Evolutionary conservation across 2,888 invertebrate genomes (phyloP), one percentile per base, ranked within the genome.

Genomic region (Smittia aterrima): DNA sequence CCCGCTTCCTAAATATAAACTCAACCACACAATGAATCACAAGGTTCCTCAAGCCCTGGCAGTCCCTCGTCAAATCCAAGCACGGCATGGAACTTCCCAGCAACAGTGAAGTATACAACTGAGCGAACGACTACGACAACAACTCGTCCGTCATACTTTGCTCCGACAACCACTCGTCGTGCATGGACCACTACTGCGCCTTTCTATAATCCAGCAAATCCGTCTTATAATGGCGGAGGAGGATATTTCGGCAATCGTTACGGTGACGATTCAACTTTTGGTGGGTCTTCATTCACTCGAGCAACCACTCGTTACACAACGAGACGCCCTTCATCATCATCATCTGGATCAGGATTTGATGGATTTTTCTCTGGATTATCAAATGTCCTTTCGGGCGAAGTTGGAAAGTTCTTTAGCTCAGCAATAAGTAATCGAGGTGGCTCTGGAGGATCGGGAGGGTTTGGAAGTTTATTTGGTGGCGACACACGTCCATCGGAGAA

Each of bases 401-500:
- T 64, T 18, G 74, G 74, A 7, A 74, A 74, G 6, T 27, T 74
- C 1, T 9, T 74, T 20, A 1, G 1, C 16, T 16, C 16, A 16
- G 66, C 66, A n/a, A 62, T 74, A 18, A 66, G 47, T 18, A 62
- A 22, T 72, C 72, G 72, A 6, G 74, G 74, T 18, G 74, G 72
- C 1, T 53, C 54, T 13, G 16, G 72, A 11, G 13, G 27, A 2
- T 13, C n/a, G 1, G 71, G 71, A 4, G 71, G 71, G n/a, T 66
- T 66, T 16, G 71, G 71, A 54, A 41, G 41, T 58, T 24, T 72
- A 1, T 66, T 66, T 25, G 70, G 70, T 53, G 38, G 38, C n/a
- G 74, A 74, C 27, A 74, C 74, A n/a, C 64, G 74, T 13, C 74
- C 74, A 20, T n/a, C 64, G 18, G 66, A 74, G 62, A 74, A 74